Conservation (phyloP, 2,888 invertebrate species). For the Agrilus cyanescens region DNA sequence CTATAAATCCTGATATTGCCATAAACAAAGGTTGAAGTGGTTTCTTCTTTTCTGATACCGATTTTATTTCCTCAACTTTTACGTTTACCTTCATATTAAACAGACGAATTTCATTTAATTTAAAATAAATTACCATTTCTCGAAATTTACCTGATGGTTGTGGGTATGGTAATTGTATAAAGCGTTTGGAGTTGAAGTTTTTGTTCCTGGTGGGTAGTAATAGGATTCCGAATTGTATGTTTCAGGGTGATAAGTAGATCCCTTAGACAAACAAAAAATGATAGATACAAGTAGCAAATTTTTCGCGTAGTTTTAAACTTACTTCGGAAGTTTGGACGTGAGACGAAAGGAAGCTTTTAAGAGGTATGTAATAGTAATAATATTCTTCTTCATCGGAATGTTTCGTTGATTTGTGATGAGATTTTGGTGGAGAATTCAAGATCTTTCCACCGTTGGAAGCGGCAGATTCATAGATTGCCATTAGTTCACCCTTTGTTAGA, state of each 20-base stretch:
- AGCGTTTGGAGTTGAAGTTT: too few species aligned
- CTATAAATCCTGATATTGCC: conserved; percentile 45
- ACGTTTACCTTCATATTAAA: too few species aligned
- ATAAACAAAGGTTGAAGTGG: conserved; percentile 41
- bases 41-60: conserved; percentile 28
- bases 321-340: background rate
- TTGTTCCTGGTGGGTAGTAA: too few species aligned
- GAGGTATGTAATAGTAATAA: conserved; percentile 43
- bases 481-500: conserved; percentile 34
- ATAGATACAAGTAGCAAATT: background rate
- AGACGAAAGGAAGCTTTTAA: conserved; percentile 36
- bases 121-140: too few species aligned
- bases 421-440: conserved; percentile 23
- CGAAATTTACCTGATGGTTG: too few species aligned
- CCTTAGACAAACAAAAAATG: background rate
- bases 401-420: too few species aligned
- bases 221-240: too few species aligned
- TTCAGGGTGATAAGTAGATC: too few species aligned
- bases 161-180: too few species aligned
- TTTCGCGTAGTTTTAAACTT: background rate
- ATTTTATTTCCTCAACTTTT: too few species aligned
- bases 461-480: conserved; percentile 38
- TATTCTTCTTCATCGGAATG: conserved; percentile 27
- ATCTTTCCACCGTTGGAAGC: conserved; percentile 29
- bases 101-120: too few species aligned